phyloP scores from a whole-genome alignment of 2,113 vertebrate genomes.

The Hyperoodon ampullatus region DNA sequence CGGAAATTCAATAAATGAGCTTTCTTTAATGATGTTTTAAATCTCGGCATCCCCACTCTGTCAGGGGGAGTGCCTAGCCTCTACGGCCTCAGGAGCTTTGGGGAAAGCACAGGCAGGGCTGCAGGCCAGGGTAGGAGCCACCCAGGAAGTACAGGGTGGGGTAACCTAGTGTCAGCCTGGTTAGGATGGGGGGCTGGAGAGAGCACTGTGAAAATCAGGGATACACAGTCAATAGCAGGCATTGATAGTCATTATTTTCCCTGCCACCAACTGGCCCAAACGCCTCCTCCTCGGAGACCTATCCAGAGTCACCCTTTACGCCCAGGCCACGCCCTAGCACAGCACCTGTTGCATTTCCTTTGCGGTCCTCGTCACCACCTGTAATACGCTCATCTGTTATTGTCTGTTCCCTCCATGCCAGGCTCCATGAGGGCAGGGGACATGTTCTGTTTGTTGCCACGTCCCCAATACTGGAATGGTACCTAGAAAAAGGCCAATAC shows the following conservation, averaged over 20 bases:
- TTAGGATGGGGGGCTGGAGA: fast-evolving
- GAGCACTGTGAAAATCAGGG: neutral
- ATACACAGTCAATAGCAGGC: neutral
- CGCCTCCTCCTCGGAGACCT: too few species aligned
- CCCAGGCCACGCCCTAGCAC: neutral
- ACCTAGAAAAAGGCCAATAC: neutral
- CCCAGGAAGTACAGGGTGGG: neutral
- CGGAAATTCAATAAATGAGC: neutral
- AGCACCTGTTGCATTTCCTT: fast-evolving
- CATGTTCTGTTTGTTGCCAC: too few species aligned
- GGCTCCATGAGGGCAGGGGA: too few species aligned
- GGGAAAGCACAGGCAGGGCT: neutral
- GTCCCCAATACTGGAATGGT: neutral
- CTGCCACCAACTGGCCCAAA: neutral
- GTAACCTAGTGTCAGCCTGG: neutral
- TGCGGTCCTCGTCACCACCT: fast-evolving
- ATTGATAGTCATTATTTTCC: too few species aligned
- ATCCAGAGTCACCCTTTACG: fast-evolving
- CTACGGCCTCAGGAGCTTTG: neutral
- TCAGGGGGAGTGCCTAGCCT: fast-evolving
- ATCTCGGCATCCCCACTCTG: neutral
- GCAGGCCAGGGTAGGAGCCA: neutral
- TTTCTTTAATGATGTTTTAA: neutral
- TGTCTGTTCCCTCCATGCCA: fast-evolving
- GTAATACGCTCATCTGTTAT: neutral